phyloP scores from a whole-genome alignment of 2,888 invertebrate species.

The Andrena dorsata region DNA sequence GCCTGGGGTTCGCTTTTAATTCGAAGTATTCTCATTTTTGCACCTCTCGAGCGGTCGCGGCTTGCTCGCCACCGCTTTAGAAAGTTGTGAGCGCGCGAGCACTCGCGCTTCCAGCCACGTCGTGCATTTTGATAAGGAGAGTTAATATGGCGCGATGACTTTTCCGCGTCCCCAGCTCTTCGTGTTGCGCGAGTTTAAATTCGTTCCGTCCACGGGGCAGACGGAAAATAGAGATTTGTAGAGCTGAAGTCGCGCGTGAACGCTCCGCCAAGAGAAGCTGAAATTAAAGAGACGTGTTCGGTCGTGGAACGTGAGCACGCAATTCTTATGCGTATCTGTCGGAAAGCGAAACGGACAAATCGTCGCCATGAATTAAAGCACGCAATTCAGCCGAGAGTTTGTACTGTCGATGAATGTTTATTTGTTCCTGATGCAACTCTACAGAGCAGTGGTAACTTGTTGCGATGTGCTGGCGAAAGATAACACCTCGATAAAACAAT shows the following conservation, averaged over 20 bases:
- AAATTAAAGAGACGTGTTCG: slow-evolving; percentile 52
- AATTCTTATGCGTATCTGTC: slow-evolving; percentile 46
- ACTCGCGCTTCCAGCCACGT: slow-evolving; percentile 26
- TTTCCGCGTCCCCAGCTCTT: slow-evolving; percentile 48
- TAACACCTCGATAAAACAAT: background rate
- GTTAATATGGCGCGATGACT: slow-evolving; percentile 60
- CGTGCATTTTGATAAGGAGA: slow-evolving; percentile 66
- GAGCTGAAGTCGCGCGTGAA: slow-evolving; percentile 48
- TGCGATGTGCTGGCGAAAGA: background rate
- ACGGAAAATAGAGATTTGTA: slow-evolving; percentile 64
- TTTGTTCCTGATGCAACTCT: background rate
- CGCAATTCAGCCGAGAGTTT: slow-evolving; percentile 49
- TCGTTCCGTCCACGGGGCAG: slow-evolving; percentile 32
- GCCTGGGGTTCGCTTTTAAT: slow-evolving; percentile 28
- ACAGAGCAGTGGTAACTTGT: too few relatives aligned
- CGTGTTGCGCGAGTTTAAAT: slow-evolving; percentile 55
- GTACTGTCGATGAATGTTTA: slow-evolving; percentile 41
- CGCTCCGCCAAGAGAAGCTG: slow-evolving; percentile 34
- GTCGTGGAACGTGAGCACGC: slow-evolving; percentile 16
- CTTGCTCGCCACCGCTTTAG: slow-evolving; percentile 43
- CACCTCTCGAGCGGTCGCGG: background rate
- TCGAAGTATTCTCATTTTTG: slow-evolving; percentile 52
- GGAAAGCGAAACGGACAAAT: slow-evolving; percentile 36
- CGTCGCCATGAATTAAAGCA: slow-evolving; percentile 19
- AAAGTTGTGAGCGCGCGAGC: slow-evolving; percentile 24